Conservation (phyloP, 2,888 invertebrate genomes). For the Dichetophora obliterata region DNA sequence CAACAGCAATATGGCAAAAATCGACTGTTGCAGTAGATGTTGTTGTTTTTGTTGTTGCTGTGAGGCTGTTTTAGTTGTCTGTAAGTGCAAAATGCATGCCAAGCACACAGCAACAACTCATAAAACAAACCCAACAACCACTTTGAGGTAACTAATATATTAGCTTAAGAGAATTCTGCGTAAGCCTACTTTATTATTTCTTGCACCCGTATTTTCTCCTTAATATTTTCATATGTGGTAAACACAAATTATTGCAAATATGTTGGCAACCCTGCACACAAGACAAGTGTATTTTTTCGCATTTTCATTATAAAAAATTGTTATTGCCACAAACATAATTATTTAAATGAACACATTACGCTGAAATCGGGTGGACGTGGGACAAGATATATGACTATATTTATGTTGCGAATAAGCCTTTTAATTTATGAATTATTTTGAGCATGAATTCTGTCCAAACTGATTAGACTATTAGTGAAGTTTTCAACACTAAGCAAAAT, state of each 20-base stretch:
- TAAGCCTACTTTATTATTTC: not conserved
- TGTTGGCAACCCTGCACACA: not conserved
- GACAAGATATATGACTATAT: not conserved
- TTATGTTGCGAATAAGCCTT: not conserved
- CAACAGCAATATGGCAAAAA: not conserved
- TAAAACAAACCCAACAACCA: not conserved
- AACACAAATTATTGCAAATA: not conserved
- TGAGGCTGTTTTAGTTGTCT: not conserved
- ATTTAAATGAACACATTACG: slow-evolving; percentile 33
- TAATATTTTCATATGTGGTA: not conserved
- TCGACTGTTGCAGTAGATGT: not conserved
- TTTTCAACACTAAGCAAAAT: too few relatives aligned
- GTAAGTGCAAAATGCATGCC: not conserved
- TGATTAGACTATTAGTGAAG: too few relatives aligned
- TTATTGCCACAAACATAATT: slow-evolving; percentile 32
- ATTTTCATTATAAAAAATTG: slow-evolving; percentile 4
- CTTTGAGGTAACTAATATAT: slow-evolving; percentile 29
- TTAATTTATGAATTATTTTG: not conserved
- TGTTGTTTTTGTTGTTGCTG: not conserved
- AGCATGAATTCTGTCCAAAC: too few relatives aligned
- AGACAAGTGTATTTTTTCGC: slow-evolving; percentile 6
- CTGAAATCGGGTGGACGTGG: slow-evolving; percentile 9
- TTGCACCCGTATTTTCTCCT: slow-evolving; percentile 1
- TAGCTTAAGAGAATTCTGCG: not conserved
- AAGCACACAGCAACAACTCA: not conserved